Evolutionary conservation across 1,140 invertebrate genomes (phyloP), one percentile per base, ranked within the genome.

Genomic region (Trichonephila clavipes): DNA sequence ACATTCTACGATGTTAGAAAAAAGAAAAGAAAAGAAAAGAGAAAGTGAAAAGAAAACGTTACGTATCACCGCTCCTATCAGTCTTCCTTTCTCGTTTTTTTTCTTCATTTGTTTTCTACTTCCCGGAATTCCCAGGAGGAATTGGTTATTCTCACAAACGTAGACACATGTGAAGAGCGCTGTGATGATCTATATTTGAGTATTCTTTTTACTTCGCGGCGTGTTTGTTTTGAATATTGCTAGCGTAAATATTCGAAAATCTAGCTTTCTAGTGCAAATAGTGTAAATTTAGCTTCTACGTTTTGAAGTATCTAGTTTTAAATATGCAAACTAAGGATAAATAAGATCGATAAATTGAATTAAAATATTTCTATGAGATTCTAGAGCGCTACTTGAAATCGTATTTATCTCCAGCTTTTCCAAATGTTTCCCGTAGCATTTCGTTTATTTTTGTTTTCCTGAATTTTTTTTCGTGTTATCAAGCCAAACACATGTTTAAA

Each of bases 141-240:
- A 72, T 24, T 72, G 24, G 69, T 72, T 72, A 28, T 72, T 72
- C 24, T 28, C 24, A 34, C 69, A 18, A 24, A 10, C 24, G 8
- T 24, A 72, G 69, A 72, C 69, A 34, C 69, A 24, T 72, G 24
- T 72, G 69, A 72, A 72, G 64, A 72, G 34, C 69, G 69, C 69
- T 24, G 24, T 72, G 69, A 72, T 72, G 69, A 72, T 72, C 69
- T 72, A 72, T 72, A 72, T 72, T 72, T 72, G 69, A 72, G 69
- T 72, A 72, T 72, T 72, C 69, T 24, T 72, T 72, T 72, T 72
- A 72, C n/a, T 72, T 72, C 14, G 34, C 24, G 24, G 69, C 1
- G 24, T 72, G 69, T 72, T 72, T 72, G 69, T 72, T 72, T 72
- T 40, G 69, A 72, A 72, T 34, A 72, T 72, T 72, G 28, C 69